A percentile compares a stretch with the other conserved stretches of the same genome.
Evolutionary conservation across 2,888 invertebrate species (phyloP).

Genomic region (Arge pagana): DNA sequence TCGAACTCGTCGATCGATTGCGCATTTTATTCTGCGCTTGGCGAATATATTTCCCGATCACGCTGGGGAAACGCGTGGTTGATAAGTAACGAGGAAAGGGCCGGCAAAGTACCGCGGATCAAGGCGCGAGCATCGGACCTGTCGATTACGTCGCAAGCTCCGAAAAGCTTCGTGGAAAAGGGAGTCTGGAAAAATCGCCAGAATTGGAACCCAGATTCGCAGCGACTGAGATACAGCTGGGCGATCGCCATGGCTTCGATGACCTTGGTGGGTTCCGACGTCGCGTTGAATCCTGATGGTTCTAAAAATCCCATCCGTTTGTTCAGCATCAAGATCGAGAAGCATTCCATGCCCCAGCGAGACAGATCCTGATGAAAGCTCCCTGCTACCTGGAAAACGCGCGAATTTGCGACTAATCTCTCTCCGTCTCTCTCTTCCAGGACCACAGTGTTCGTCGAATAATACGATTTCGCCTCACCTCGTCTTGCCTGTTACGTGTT

Average conservation of each 20-base stretch:
- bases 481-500: constrained; percentile 67
- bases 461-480: constrained; percentile 59
- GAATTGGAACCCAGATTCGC: constrained; percentile 68
- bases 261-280: constrained; percentile 65
- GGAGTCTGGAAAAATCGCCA: constrained; percentile 70
- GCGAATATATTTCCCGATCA: constrained; percentile 67
- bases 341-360: constrained; percentile 63
- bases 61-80: constrained; percentile 54
- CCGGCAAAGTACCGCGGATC: too few species aligned
- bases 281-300: constrained; percentile 58
- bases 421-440: too few species aligned
- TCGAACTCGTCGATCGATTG: constrained; percentile 38
- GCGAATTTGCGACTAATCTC: too few species aligned
- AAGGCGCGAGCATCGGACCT: constrained; percentile 52
- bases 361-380: constrained; percentile 55
- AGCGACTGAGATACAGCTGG: constrained; percentile 64
- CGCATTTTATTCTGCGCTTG: constrained; percentile 52
- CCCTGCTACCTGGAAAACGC: constrained; percentile 45
- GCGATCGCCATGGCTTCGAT: constrained; percentile 64
- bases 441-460: too few species aligned
- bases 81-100: too few species aligned
- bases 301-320: constrained; percentile 69
- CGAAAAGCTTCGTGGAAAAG: constrained; percentile 63
- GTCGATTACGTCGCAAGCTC: constrained; percentile 67
- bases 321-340: constrained; percentile 57